Base-by-base conservation (phyloP, 2,797 vertebrate species). In the Sebastes taczanowskii region DNA sequence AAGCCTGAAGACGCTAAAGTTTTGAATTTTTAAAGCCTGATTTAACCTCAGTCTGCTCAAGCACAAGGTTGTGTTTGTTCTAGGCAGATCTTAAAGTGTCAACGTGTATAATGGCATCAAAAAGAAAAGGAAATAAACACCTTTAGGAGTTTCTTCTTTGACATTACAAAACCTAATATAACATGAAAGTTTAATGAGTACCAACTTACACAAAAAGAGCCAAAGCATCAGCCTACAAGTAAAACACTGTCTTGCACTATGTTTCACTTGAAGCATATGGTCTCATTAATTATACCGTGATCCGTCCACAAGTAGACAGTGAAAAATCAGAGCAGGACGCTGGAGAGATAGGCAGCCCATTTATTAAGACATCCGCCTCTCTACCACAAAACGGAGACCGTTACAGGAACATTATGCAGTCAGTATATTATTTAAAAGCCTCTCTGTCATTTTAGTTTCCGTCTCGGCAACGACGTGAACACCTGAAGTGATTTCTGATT, bases 221-320 rank as follows among this genome's bases (percentile, higher is more conserved):
- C 35, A 42, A 56, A 61, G 23, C 25, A 55, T 76, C 23, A 32
- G 10, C 68, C 3, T 7, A 5, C 52, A 49, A 58, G 42, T 20
- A 7, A 53, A 65, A 16, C 42, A 13, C 71, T 25, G 73, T 16
- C 62, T 32, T 42, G 61, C 23, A 11, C 38, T 22, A 11, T 46
- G 77, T 61, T 75, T 70, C 58, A 46, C 14, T 34, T 20, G 9
- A 70, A 18, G 53, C 20, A 18, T 23, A 10, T 4, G 53, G 35
- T 63, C 74, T 77, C 67, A 72, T 88, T 82, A 85, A 89, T 84
- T 87, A 82, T 35, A 74, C 82, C 4, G 42, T 9, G 73, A 82
- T 76, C 59, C 25, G 6, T 77, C 71, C 25, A 0, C 66, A 80
- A 83, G 69, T 30, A 67, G 84, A 85, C 49, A 62, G 64, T 58